These are phyloP conservation scores for Ormyrus nitidulus DNA, from an alignment of 2,888 invertebrate species.

Conservation along the genomic window DNA sequence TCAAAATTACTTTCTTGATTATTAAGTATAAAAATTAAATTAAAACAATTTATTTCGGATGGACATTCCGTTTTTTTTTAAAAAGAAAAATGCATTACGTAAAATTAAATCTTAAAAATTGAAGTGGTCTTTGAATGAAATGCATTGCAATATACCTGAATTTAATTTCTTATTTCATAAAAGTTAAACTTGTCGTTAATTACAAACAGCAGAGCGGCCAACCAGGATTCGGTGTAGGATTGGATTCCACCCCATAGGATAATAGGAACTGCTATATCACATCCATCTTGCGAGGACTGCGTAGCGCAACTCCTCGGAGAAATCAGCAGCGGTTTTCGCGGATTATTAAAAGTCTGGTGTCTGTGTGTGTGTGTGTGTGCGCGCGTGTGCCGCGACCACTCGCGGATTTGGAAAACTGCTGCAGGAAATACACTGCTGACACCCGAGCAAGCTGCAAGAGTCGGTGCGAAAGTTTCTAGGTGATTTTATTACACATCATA, in stretches of 20 bases:
- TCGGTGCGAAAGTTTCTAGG: slow-evolving; percentile 25
- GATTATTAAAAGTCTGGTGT: background rate
- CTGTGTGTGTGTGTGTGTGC: background rate
- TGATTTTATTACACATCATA: slow-evolving; percentile 13
- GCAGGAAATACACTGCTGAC: background rate
- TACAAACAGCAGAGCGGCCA: background rate
- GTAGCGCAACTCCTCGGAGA: slow-evolving; percentile 29
- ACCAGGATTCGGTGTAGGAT: background rate
- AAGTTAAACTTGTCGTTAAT: no score
- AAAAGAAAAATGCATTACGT: no score
- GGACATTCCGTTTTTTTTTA: no score
- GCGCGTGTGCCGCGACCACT: background rate
- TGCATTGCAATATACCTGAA: no score
- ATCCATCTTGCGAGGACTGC: background rate
- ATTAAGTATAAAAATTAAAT: no score
- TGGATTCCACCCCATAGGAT: background rate
- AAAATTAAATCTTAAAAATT: no score
- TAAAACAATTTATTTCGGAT: no score
- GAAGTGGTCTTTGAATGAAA: no score
- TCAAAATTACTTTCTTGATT: no score
- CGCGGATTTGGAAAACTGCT: background rate
- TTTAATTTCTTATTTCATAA: no score
- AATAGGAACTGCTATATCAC: background rate
- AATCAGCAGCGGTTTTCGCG: slow-evolving; percentile 19
- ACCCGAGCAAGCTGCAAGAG: background rate